These are phyloP conservation scores for Glaucopsyche alexis DNA, from an alignment of 2,888 invertebrate species.

Conservation along the genomic window DNA sequence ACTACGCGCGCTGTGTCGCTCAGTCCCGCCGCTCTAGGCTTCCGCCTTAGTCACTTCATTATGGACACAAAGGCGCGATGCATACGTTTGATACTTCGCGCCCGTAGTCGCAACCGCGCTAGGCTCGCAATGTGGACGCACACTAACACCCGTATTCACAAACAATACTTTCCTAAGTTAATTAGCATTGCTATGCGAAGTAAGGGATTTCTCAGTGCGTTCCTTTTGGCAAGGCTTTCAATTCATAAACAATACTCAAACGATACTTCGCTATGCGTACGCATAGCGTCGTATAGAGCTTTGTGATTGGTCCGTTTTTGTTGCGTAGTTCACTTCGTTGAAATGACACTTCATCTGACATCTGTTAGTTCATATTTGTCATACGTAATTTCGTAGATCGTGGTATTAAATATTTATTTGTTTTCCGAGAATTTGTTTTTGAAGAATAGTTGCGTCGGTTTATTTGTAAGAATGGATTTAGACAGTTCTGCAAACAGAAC, in stretches of 20 bases:
- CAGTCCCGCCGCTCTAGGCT: conserved; percentile 29
- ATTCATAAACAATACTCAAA: background rate
- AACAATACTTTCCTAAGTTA: conserved; percentile 19
- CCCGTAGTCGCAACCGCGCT: conserved; percentile 27
- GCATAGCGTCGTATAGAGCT: conserved; percentile 6
- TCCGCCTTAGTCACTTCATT: conserved; percentile 28
- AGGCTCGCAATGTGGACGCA: conserved; percentile 19
- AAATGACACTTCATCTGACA: background rate
- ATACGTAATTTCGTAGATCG: too few relatives aligned
- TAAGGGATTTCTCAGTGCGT: conserved; percentile 10
- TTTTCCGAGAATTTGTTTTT: background rate
- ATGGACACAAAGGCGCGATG: conserved; percentile 28
- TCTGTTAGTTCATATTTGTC: too few relatives aligned
- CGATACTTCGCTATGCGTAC: conserved; percentile 3
- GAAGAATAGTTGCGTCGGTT: background rate
- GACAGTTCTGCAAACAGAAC: background rate
- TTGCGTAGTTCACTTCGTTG: conserved; percentile 22
- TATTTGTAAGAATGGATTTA: background rate
- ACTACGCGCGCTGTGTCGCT: conserved; percentile 30
- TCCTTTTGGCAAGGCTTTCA: conserved; percentile 6
- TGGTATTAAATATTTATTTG: background rate
- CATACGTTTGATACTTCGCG: conserved; percentile 26
- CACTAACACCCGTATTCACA: conserved; percentile 6
- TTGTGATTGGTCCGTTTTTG: conserved; percentile 14
- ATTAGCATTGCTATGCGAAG: background rate